Conservation (phyloP, 2,797 vertebrate genomes). For the Zalophus californianus region DNA sequence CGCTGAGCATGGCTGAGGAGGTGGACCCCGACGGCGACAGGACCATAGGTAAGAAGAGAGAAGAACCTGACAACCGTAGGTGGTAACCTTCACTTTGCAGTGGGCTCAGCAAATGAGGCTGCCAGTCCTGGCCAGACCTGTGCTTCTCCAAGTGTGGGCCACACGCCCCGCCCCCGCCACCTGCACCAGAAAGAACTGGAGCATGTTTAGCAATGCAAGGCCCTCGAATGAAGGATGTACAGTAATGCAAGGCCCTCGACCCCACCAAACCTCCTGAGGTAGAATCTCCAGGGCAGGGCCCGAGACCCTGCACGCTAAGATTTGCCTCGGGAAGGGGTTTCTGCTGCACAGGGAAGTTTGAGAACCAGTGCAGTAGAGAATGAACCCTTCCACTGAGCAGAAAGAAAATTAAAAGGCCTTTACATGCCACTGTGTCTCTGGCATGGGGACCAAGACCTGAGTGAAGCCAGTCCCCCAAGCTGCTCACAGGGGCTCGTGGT, state of each 20-base stretch:
- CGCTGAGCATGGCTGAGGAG: conserved; percentile 93
- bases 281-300: background rate
- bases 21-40: conserved; percentile 93
- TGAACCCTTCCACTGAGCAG: background rate
- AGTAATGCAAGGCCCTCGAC: background rate
- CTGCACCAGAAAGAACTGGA: background rate
- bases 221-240: background rate
- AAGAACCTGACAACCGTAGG: fast-evolving
- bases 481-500: fast-evolving
- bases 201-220: background rate
- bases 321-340: background rate
- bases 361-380: background rate
- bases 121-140: background rate
- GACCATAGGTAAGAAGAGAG: conserved; percentile 90
- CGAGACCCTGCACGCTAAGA: background rate
- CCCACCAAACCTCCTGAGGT: fast-evolving
- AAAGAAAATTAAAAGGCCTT: background rate
- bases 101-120: background rate
- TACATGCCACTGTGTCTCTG: background rate
- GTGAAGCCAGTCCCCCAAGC: background rate
- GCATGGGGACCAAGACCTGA: background rate
- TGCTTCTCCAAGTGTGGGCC: background rate
- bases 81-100: background rate
- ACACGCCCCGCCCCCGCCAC: too few relatives aligned
- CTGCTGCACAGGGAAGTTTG: background rate